phyloP scores from a whole-genome alignment of 2,113 vertebrate species.

The Phrynosoma platyrhinos region DNA sequence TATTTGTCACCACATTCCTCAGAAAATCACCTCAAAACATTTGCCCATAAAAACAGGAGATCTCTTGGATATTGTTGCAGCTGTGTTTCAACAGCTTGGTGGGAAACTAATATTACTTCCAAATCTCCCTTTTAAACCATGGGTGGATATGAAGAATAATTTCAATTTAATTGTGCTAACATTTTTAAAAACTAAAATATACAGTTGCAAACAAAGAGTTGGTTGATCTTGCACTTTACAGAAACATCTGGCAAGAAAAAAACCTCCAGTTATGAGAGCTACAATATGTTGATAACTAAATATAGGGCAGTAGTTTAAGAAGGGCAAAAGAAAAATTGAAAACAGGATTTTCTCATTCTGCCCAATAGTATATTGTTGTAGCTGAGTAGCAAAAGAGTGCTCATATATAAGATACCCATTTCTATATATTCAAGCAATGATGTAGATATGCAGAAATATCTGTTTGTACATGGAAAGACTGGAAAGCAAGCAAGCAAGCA shows the following conservation, averaged over 20 bases:
- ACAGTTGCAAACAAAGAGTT: not conserved
- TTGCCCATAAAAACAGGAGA: not conserved
- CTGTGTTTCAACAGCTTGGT: constrained; percentile 9
- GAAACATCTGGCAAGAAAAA: constrained; percentile 2
- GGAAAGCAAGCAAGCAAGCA: no score
- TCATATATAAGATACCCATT: not conserved
- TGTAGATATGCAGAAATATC: not conserved
- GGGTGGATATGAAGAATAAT: not conserved
- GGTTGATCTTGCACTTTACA: not conserved
- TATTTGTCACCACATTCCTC: not conserved
- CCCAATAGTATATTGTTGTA: not conserved
- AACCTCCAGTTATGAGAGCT: not conserved
- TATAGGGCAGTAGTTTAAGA: not conserved
- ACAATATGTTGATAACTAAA: not conserved
- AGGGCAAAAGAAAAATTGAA: not conserved
- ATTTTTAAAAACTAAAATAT: not conserved
- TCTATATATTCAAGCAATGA: not conserved
- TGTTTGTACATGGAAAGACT: not conserved
- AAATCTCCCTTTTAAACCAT: not conserved
- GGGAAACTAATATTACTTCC: constrained; percentile 8
- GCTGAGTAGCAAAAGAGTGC: not conserved
- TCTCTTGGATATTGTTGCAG: not conserved
- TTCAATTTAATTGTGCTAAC: not conserved
- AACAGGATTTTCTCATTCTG: not conserved
- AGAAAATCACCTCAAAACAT: constrained; percentile 2